phyloP scores from a whole-genome alignment of 2,113 vertebrate species.

The Strix uralensis region DNA sequence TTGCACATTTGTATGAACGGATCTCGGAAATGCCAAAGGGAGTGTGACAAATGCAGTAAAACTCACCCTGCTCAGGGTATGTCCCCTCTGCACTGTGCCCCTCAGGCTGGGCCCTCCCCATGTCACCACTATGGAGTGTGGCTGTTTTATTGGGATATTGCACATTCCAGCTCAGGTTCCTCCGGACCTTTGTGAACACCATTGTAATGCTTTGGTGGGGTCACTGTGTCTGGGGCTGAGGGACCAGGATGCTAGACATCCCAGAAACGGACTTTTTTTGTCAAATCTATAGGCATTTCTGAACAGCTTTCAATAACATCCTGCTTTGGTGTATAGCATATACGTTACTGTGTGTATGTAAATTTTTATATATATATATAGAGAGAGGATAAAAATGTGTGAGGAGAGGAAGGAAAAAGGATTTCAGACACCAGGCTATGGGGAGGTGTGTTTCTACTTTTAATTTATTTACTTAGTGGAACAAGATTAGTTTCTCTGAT shows the following conservation, averaged over 20 bases:
- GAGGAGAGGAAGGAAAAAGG: neutral
- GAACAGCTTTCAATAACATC: neutral
- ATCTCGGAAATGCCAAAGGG: neutral
- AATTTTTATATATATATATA: neutral
- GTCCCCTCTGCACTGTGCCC: neutral
- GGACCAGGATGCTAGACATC: neutral
- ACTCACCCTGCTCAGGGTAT: neutral
- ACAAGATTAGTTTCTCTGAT: neutral
- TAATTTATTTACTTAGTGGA: neutral
- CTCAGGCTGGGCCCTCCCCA: neutral
- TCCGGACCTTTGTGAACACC: neutral
- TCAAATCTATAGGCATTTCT: neutral
- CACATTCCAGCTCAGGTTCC: neutral
- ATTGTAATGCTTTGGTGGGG: accelerated
- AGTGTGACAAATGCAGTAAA: neutral
- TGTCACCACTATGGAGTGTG: accelerated
- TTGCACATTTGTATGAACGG: neutral
- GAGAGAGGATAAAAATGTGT: neutral
- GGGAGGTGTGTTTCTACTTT: neutral
- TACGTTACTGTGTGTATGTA: neutral
- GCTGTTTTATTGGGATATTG: neutral
- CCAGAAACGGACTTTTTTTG: neutral
- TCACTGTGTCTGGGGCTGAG: neutral
- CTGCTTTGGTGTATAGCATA: neutral
- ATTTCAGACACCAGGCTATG: neutral